Base-by-base conservation (phyloP, 2,797 vertebrate genomes). In the Leptoclinus maculatus region DNA sequence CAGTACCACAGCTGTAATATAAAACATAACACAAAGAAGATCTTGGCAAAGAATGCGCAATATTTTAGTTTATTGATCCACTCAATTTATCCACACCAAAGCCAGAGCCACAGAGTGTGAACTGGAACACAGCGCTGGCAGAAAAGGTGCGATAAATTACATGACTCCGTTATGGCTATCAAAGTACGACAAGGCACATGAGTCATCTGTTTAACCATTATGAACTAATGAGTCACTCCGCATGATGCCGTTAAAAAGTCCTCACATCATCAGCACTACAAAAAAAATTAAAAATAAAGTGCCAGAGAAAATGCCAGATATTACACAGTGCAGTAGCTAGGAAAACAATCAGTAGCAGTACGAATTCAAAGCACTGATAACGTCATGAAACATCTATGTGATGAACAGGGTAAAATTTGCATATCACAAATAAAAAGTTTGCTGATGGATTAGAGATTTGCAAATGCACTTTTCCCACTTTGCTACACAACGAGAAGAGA, bases 141-240 rank as follows among this genome's bases (percentile, higher is more conserved):
- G 36, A 79, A 60, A 70, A 60, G 14, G 36, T 53, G 76, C 79
- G 73, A 80, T 53, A 60, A 75, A 77, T 82, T 80, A 79, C 67
- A 56, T 11, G 9, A 67, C 63, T 73, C 57, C 47, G 45, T 86
- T 70, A 83, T 59, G 66, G 65, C 71, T 39, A 66, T 41, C 43
- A 67, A 67, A 64, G 71, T 49, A 45, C 34, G 62, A 63, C 65
- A 83, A 39, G 14, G 58, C 2, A 3, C 16, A 65, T 25, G 74
- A 87, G 45, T 87, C 74, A 86, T 82, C 59, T 6, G 47, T 58
- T 83, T 59, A 79, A 65, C 34, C 34, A 79, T 73, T 71, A 83
- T 47, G 16, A 88, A 71, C 43, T 51, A 87, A 59, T 85, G 68
- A 83, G 63, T 88, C 72, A 83, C 51, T 81, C 72, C 60, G 67